Evolutionary conservation across 2,888 invertebrate species (phyloP), one percentile per base, ranked within the genome.

Genomic region (Seladonia tumulorum): DNA sequence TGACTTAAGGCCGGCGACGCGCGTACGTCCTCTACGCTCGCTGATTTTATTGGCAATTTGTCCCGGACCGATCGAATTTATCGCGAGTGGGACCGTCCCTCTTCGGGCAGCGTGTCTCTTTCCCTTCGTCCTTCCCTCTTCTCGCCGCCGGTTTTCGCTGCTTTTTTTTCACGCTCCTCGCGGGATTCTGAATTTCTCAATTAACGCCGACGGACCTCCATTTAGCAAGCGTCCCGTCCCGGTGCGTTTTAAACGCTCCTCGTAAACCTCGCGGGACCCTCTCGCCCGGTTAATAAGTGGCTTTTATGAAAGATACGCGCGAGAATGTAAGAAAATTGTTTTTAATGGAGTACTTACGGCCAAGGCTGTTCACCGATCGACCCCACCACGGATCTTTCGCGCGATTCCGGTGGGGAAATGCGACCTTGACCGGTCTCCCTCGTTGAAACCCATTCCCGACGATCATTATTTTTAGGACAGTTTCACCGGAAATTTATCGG

Each of bases 41-140:
- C 85, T 81, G 70, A 86, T 89, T 92, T 92, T 92, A 92, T 93
- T 91, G 92, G 90, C 92, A 91, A 92, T 93, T 92, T 92, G 91
- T 93, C 92, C 87, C 81, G 87, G 68, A 80, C 83, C 90, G 89
- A 90, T 92, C 85, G 90, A 87, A 89, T 92, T 92, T 92, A 92
- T 92, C 91, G 88, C 83, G 70, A 82, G 80, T 82, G 85, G 79
- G 66, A 22, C 66, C 66, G 68, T 25, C 42, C 63, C 72, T 66
- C 57, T 53, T n/a, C 42, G 70, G 0, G 39, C 18, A 5, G 39
- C 18, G 0, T 22, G 0, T 22, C 68, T 16, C 66, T 18, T 66
- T 29, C 7, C 63, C 63, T 42, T n/a, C n/a, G n/a, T 5, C n/a
- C 39, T 70, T 25, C 66, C 60, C 35, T 39, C 22, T 18, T 22